Evolutionary conservation across 2,113 vertebrate genomes (phyloP), one percentile per base, ranked within the genome.

Genomic region (Merops nubicus): DNA sequence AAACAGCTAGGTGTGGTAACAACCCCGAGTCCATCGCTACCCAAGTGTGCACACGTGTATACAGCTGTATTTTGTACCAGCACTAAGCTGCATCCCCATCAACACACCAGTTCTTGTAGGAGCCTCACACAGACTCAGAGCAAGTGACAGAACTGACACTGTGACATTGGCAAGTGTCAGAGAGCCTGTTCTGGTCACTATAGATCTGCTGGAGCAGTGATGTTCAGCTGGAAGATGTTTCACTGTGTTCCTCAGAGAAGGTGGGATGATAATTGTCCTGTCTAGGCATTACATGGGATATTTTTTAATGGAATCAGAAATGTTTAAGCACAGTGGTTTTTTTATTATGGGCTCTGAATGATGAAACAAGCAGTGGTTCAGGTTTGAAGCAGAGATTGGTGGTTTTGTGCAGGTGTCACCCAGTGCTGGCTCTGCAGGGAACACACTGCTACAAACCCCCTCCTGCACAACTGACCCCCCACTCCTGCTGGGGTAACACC

Each of bases 181-280:
- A 2, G 3, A 69, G 74, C 69, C 54, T 31, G 0, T 18, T 4
- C 9, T 12, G 45, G 34, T 31, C 65, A 28, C 1, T 4, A 3
- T 0, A 33, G 45, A 15, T 33, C 34, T 40, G 67, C 81, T 64
- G 85, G 60, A 47, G 51, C 64, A 36, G 21, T 1, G 22, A 9
- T 6, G 45, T 56, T 6, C 64, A 21, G 34, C 83, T 47, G 77
- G 56, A 25, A 70, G 33, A 56, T 8, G 54, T 2, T 25, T 6
- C 38, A 9, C 62, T 25, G 5, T 0, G 14, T 2, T 2, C 4
- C 5, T 10, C 40, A 51, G 51, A 47, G 36, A 64, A 34, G 8
- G 3, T 0, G 34, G 53, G 51, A 33, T 13, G 25, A 15, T 5
- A 12, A 4, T 22, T 3, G 15, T 1, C 12, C 11, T 0, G 20